Evolutionary conservation across 2,888 invertebrate genomes (phyloP), one percentile per base, ranked within the genome.

Genomic region (Cancer borealis): DNA sequence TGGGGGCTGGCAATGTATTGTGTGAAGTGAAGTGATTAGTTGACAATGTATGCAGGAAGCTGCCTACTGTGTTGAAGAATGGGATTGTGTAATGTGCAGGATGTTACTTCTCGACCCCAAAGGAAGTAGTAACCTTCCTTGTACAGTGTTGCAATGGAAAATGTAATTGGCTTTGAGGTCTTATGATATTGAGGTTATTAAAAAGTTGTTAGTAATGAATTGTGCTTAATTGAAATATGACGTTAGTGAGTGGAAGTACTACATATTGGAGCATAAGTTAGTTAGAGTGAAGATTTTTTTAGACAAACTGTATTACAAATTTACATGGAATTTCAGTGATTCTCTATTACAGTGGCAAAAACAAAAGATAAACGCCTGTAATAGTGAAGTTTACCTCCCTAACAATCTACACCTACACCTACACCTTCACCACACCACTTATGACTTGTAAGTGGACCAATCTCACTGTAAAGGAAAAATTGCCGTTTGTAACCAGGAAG

Each of bases 31-130:
- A 54, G 49, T 92, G 88, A 92, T 73, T 92, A 66, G 87, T 21
- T 88, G 84, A 92, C 92, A 92, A 92, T 92, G 92, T 92, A 21
- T 60, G 60, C 92, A 92, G 92, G 92, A 92, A 92, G 92, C n/a
- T 84, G 47, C 45, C 39, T 60, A 39, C 92, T 88, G 92, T 92
- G 92, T 60, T 87, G 92, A 87, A 21, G 87, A 88, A n/a, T 17
- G 30, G 54, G 87, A 84, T 92, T 92, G 26, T 92, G 54, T 87
- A 92, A 92, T 39, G 88, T n/a, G 88, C 92, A 88, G 92, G 92
- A 92, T 91, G 79, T 91, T 45, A 79, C 91, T 47, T 47, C n/a
- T n/a, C 10, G 47, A 8, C 10, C 73, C 21, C n/a, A 46, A 46
- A 26, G 79, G 79, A 66, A 46, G 73, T 60, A 39, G 21, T n/a